phyloP scores from a whole-genome alignment of 2,797 vertebrate genomes.

The Bradypodion pumilum region DNA sequence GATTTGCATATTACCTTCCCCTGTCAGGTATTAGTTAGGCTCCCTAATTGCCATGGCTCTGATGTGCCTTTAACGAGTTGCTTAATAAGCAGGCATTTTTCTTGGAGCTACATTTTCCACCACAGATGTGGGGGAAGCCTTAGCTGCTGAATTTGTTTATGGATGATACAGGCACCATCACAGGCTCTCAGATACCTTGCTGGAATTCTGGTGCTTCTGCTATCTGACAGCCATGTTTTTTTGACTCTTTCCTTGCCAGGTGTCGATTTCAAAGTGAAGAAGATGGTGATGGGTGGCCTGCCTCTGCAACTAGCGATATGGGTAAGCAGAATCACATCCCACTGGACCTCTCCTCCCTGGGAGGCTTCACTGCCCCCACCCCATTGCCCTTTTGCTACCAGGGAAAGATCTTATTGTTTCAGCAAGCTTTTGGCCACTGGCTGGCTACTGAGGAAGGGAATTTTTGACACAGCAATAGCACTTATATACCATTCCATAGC shows the following conservation, averaged over 20 bases:
- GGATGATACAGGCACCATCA: background rate
- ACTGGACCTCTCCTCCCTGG: background rate
- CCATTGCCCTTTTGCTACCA: too few relatives aligned
- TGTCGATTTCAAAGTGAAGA: slow-evolving; percentile 64
- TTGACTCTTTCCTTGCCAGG: background rate
- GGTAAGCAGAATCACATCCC: slow-evolving; percentile 45
- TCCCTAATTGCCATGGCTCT: background rate
- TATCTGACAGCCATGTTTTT: background rate
- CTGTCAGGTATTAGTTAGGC: too few relatives aligned
- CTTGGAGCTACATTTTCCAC: background rate
- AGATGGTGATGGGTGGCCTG: slow-evolving; percentile 15
- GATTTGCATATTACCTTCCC: too few relatives aligned
- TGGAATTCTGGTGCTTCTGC: fast-evolving
- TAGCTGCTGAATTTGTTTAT: background rate
- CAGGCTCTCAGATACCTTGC: background rate
- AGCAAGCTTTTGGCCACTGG: too few relatives aligned
- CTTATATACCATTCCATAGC: too few relatives aligned
- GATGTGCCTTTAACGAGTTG: background rate
- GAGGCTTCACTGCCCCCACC: too few relatives aligned
- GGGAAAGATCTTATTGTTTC: too few relatives aligned
- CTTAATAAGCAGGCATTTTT: too few relatives aligned
- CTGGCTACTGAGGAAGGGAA: too few relatives aligned
- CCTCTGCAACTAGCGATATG: slow-evolving; percentile 52
- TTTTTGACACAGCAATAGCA: too few relatives aligned
- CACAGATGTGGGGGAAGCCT: background rate